phyloP scores from a whole-genome alignment of 2,113 vertebrate species.

The Paradoxurus hermaphroditus region DNA sequence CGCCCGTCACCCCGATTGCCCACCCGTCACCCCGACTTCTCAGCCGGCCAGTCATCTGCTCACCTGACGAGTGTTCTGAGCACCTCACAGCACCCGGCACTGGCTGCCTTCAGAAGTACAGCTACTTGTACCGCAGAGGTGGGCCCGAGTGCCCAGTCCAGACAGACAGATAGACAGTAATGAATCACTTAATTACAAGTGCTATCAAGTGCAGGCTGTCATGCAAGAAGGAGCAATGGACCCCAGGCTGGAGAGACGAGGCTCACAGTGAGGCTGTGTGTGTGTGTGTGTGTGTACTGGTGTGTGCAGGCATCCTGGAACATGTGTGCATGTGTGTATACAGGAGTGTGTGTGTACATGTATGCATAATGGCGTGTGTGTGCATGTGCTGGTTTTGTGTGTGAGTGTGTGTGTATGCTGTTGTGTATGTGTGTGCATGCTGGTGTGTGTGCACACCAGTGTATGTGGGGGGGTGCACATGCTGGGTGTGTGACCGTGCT shows the following conservation, averaged over 20 bases:
- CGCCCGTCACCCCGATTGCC: too few species aligned
- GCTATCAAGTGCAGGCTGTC: fast-evolving
- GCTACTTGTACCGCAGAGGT: neutral
- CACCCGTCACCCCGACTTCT: fast-evolving
- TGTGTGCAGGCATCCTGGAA: fast-evolving
- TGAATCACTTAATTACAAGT: neutral
- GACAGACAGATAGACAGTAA: too few species aligned
- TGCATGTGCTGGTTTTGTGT: too few species aligned
- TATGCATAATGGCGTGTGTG: too few species aligned
- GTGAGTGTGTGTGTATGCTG: too few species aligned
- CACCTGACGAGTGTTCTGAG: neutral
- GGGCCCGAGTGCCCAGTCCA: neutral
- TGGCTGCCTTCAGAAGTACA: fast-evolving
- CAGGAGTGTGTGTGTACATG: too few species aligned
- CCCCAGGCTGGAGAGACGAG: neutral
- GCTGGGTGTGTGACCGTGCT: neutral
- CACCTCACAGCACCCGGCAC: fast-evolving
- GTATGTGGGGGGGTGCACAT: too few species aligned
- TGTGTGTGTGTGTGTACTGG: neutral
- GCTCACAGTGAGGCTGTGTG: neutral
- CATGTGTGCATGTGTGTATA: too few species aligned
- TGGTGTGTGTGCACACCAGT: neutral
- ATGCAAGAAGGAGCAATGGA: fast-evolving
- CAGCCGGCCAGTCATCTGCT: too few species aligned
- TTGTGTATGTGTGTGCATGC: fast-evolving